Conservation (phyloP, 2,113 vertebrate genomes). For the Eulemur macaco region DNA sequence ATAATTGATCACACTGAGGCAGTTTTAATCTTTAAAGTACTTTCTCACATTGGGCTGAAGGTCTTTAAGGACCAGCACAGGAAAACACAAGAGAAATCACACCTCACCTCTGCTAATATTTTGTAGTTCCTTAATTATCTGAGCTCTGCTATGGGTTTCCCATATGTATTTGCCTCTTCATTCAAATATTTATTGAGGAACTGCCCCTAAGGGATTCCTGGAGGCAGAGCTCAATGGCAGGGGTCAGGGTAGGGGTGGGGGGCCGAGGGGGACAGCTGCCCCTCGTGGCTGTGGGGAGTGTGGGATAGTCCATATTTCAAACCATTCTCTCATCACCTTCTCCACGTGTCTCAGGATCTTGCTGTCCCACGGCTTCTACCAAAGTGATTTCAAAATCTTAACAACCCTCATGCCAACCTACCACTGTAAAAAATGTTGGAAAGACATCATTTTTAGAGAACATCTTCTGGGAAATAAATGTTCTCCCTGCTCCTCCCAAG, state of each 20-base stretch:
- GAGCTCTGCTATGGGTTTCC: not conserved
- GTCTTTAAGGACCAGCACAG: not conserved
- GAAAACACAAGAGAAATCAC: not conserved
- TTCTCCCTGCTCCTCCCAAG: not conserved
- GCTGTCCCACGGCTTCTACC: not conserved
- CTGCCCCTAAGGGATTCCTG: not conserved
- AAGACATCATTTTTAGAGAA: not conserved
- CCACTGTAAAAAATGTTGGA: not conserved
- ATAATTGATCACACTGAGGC: not conserved
- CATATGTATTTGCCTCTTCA: not conserved
- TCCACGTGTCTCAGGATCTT: not conserved
- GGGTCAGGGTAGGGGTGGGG: not conserved
- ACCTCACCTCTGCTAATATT: not conserved
- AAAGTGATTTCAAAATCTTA: not conserved
- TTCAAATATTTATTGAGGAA: not conserved
- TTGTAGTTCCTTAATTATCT: not conserved
- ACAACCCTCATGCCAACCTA: not conserved
- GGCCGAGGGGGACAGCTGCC: not conserved
- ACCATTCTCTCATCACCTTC: not conserved
- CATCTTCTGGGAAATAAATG: not conserved
- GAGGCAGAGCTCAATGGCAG: not conserved
- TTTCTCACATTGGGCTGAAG: not conserved
- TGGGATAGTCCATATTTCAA: not conserved
- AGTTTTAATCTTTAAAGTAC: not conserved
- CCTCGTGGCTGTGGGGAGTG: rapidly evolving